Evolutionary conservation across 2,113 vertebrate species (phyloP), one percentile per base, ranked within the genome.

Genomic region (Paraplagusia blochii): DNA sequence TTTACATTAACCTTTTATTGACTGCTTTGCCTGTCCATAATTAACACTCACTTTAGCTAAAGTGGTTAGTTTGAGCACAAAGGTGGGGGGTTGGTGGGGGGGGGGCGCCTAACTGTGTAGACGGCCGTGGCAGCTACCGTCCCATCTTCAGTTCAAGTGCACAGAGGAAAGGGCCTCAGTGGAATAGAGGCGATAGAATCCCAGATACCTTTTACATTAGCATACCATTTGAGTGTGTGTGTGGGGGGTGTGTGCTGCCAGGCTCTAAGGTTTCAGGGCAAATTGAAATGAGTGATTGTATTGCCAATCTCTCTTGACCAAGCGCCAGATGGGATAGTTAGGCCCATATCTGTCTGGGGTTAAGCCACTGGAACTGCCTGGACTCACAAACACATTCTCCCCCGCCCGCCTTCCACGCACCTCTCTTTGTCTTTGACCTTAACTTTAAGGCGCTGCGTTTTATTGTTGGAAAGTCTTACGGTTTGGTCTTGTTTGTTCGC

Each of bases 1-100:
- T 90, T 90, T 95, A 92, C 96, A 98, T 98, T 99, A 98, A 99
- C 97, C 97, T 98, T 94, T 94, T 97, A 98, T 98, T 97, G 95
- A 98, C 96, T 95, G 91, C 92, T 93, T 90, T 92, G 93, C 94
- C 94, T 94, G 91, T 94, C 93, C 92, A 93, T 97, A 97, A 98
- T 98, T 98, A 99, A 96, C 95, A 93, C 93, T 92, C 93, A 94
- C 94, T 97, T 96, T 94, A 97, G 94, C 91, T 93, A 94, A 94
- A 95, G 93, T 95, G 93, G 92, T 95, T 95, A 94, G 93, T 94
- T 93, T 93, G 81, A 91, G 90, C 89, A 72, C 18, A 55, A 84
- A 80, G 81, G 82, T 78, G 79, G 79, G 58, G 80, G 78, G 85
- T 85, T n/a, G n/a, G n/a, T n/a, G n/a, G n/a, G n/a, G n/a, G n/a